Base-by-base conservation (phyloP, 2,888 invertebrate species). In the Drosophila yooni region DNA sequence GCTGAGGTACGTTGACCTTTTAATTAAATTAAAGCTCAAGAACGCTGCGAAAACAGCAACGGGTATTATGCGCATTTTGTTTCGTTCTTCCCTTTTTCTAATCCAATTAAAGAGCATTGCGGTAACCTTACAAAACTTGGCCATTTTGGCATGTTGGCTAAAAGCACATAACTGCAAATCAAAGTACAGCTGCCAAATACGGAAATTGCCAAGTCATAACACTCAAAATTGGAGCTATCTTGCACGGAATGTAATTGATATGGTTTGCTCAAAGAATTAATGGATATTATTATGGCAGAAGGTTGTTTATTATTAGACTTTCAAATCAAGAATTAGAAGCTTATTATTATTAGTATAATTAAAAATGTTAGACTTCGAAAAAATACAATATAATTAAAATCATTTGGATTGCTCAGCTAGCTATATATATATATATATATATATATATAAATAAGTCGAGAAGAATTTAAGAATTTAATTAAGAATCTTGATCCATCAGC, bases 41-140 rank as follows among this genome's bases (percentile, higher is more conserved):
- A 80, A 78, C 65, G 76, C 31, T 70, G 64, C 72, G 64, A 76
- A 78, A 82, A 79, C 68, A 75, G 70, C 75, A 81, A 79, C 80
- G 82, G 80, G 75, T 75, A 82, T 82, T 82, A 81, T 72, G 68
- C 72, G 74, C 63, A 80, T 81, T 78, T 81, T 72, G 65, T 71
- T 62, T 56, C 62, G 38, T 64, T 80, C 80, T 81, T 40, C 60
- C 70, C 67, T 13, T 73, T 38, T 78, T 83, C 79, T 83, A 84
- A 83, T 84, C 84, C 80, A 84, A 83, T 83, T 83, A 83, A 75
- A 84, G 65, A 74, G 71, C 82, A 71, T 72, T 78, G 82, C 71
- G 74, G 79, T 76, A 77, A 78, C 83, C 84, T 78, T 83, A 72
- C 73, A 59, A 74, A 75, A 65, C 63, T 40, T 43, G 76, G 43